phyloP scores from a whole-genome alignment of 2,888 invertebrate species.

The Ornithoptera alexandrae region DNA sequence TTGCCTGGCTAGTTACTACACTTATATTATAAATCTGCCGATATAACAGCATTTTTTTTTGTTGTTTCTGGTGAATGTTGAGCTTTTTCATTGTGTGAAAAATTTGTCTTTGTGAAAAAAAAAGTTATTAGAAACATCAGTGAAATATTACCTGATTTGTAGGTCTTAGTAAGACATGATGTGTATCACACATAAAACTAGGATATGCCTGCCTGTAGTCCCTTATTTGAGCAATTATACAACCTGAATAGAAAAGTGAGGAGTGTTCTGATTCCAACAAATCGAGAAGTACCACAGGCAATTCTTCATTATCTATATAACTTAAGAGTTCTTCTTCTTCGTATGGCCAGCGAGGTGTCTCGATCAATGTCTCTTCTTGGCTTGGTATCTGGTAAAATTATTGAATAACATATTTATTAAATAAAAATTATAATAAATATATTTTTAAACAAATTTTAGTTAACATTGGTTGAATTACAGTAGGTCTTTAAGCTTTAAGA shows the following conservation, averaged over 20 bases:
- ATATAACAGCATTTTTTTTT: no score
- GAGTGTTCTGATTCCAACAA: slow-evolving; percentile 90
- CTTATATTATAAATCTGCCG: no score
- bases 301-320: slow-evolving; percentile 93
- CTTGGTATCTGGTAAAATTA: slow-evolving; percentile 43
- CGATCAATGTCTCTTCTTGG: slow-evolving; percentile 84
- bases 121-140: no score
- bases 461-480: no score
- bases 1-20: neutral
- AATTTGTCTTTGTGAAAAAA: no score
- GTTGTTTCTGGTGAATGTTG: no score
- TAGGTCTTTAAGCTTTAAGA: no score
- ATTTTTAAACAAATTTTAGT: no score
- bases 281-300: slow-evolving; percentile 92
- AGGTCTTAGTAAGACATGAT: slow-evolving; percentile 92
- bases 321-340: slow-evolving; percentile 93
- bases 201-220: slow-evolving; percentile 92
- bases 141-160: slow-evolving; percentile 85
- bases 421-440: neutral
- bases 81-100: no score
- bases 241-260: slow-evolving; percentile 93
- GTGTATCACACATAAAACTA: slow-evolving; percentile 88
- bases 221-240: slow-evolving; percentile 93
- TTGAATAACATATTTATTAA: neutral
- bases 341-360: slow-evolving; percentile 91